Percentiles rank a stretch among this genome's conserved stretches.
phyloP scores from a whole-genome alignment of 92 coral and sea anemone genomes.

The Zoanthus sansibaricus region DNA sequence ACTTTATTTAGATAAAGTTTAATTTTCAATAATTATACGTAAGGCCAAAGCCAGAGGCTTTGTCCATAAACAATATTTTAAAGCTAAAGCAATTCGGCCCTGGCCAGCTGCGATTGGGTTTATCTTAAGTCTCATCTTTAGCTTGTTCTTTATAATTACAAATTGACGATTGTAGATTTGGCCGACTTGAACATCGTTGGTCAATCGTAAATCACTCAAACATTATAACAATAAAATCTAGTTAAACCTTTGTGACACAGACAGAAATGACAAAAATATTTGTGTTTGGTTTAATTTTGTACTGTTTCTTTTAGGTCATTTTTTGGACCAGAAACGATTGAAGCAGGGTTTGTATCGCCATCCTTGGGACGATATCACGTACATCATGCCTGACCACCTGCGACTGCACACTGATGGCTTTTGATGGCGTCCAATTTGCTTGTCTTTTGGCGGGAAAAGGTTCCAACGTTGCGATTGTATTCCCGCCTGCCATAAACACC shows the following conservation, averaged over 20 bases:
- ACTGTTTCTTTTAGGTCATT: constrained; percentile 81
- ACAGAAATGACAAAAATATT: not conserved
- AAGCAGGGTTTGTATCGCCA: constrained; percentile 98
- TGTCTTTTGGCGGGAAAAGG: constrained; percentile 35
- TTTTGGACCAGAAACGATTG: constrained; percentile 94
- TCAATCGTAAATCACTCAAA: no score
- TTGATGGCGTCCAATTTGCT: constrained; percentile 46
- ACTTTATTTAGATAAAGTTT: no score
- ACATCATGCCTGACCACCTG: constrained; percentile 98
- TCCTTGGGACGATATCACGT: constrained; percentile 99
- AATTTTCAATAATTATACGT: no score
- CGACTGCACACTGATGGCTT: constrained; percentile 92
- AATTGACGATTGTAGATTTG: no score
- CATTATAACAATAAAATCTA: not conserved
- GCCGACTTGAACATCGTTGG: no score
- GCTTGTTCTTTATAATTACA: no score
- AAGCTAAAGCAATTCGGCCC: no score
- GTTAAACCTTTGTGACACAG: not conserved
- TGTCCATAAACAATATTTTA: no score
- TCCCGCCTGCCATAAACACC: constrained; percentile 12
- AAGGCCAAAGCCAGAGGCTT: no score
- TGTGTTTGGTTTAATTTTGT: not conserved
- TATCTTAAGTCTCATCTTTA: no score
- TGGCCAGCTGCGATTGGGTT: no score
- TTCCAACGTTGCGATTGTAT: not conserved